These are phyloP conservation scores for Piprites chloris DNA, from an alignment of 2,113 vertebrate species.

Conservation along the genomic window DNA sequence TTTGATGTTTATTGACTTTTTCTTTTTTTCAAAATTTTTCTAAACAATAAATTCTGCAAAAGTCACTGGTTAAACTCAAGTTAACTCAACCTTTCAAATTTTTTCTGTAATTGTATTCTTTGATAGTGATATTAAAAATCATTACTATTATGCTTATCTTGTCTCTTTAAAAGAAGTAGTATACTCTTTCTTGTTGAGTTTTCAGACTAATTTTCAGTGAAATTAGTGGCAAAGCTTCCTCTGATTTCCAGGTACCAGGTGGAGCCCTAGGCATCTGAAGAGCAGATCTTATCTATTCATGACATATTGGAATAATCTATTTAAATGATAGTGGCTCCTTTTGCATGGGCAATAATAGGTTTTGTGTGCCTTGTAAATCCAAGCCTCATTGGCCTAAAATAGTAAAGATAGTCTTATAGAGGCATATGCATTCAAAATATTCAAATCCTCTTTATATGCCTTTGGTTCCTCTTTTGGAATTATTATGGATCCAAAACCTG, in stretches of 20 bases:
- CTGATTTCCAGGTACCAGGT: background rate
- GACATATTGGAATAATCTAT: background rate
- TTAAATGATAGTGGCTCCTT: background rate
- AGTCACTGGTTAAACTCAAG: background rate
- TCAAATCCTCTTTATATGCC: background rate
- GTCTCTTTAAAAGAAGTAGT: background rate
- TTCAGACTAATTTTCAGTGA: background rate
- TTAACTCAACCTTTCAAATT: background rate
- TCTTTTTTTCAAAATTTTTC: background rate
- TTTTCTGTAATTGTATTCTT: background rate
- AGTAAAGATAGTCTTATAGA: background rate
- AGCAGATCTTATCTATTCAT: background rate
- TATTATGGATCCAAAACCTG: background rate
- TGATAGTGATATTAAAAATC: background rate
- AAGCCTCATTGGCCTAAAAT: background rate
- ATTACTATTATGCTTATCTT: background rate
- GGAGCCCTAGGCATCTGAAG: background rate
- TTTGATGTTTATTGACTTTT: background rate
- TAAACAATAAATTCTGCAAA: background rate
- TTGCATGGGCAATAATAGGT: background rate
- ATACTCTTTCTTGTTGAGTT: background rate
- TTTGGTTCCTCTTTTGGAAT: background rate
- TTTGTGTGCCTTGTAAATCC: background rate
- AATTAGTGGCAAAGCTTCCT: background rate
- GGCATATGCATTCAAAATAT: background rate